Evolutionary conservation across 2,113 vertebrate genomes (phyloP).

Genomic region (Xiphophorus couchianus): DNA sequence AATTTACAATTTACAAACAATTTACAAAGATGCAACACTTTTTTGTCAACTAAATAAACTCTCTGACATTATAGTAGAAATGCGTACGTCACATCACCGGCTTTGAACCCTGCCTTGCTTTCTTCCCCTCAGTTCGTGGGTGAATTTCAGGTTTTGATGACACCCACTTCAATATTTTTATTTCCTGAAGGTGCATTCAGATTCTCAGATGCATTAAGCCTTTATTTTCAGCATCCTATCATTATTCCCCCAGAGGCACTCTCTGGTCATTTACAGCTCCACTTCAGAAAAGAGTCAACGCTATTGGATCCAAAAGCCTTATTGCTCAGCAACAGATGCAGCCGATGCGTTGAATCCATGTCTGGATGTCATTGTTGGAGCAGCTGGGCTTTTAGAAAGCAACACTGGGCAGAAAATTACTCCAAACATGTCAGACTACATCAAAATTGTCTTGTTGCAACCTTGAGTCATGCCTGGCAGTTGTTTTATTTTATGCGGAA

Average conservation of each 20-base stretch:
- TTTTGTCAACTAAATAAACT: background rate
- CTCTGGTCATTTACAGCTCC: conserved; percentile 37
- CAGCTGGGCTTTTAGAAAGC: conserved; percentile 56
- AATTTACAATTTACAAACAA: conserved; percentile 4
- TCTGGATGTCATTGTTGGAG: conserved; percentile 49
- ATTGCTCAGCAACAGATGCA: conserved; percentile 36
- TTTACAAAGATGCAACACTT: background rate
- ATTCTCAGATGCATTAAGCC: conserved; percentile 21
- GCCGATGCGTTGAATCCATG: conserved; percentile 46
- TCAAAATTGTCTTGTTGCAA: conserved; percentile 1
- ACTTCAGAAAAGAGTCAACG: conserved; percentile 33
- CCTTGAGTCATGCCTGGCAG: background rate
- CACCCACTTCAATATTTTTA: conserved; percentile 9
- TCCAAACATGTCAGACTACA: conserved; percentile 19
- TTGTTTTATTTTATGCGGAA: background rate
- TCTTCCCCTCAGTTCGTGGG: background rate
- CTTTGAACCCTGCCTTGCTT: background rate
- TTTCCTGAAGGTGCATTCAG: conserved; percentile 7
- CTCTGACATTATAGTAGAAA: background rate
- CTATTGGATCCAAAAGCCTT: conserved; percentile 37
- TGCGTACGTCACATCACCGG: conserved; percentile 2
- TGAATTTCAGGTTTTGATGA: conserved; percentile 5
- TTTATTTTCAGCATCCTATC: conserved; percentile 28
- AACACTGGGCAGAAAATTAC: conserved; percentile 6
- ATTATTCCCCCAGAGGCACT: conserved; percentile 40